phyloP scores from a whole-genome alignment of 2,888 invertebrate species.

The Anthrax anthrax region DNA sequence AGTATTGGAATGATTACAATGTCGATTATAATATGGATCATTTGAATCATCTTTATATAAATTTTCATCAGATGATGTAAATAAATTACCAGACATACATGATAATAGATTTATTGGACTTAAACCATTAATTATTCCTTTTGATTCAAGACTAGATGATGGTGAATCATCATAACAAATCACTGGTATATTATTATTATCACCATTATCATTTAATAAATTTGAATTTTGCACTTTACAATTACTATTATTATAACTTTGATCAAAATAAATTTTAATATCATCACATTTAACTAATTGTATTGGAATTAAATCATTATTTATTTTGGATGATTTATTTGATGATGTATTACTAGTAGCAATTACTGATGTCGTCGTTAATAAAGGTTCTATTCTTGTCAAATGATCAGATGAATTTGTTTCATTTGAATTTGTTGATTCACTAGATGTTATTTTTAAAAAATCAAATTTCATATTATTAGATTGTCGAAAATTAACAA shows the following conservation, averaged over 20 bases:
- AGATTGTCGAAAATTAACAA: too few relatives aligned
- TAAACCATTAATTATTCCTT: background rate
- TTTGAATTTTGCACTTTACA: too few relatives aligned
- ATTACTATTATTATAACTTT: constrained; percentile 6
- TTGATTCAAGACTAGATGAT: background rate
- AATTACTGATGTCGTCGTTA: background rate
- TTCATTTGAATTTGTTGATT: background rate
- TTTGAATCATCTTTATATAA: background rate
- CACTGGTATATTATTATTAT: too few relatives aligned
- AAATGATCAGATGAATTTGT: too few relatives aligned
- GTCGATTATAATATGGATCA: background rate
- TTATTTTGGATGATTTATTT: background rate
- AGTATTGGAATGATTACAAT: too few relatives aligned
- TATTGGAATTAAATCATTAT: constrained; percentile 13
- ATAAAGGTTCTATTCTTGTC: too few relatives aligned
- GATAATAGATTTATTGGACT: constrained; percentile 9
- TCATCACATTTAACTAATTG: constrained; percentile 31
- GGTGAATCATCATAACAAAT: constrained; percentile 7
- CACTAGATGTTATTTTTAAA: constrained; percentile 12
- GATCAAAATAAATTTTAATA: constrained; percentile 34
- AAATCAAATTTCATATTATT: background rate
- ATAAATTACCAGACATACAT: constrained; percentile 7
- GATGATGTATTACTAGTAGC: background rate
- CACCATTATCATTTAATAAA: constrained; percentile 5
- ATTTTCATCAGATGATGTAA: constrained; percentile 2